These are phyloP conservation scores for Aphaenogaster rudis DNA, from an alignment of 1,140 invertebrate genomes.

Conservation along the genomic window DNA sequence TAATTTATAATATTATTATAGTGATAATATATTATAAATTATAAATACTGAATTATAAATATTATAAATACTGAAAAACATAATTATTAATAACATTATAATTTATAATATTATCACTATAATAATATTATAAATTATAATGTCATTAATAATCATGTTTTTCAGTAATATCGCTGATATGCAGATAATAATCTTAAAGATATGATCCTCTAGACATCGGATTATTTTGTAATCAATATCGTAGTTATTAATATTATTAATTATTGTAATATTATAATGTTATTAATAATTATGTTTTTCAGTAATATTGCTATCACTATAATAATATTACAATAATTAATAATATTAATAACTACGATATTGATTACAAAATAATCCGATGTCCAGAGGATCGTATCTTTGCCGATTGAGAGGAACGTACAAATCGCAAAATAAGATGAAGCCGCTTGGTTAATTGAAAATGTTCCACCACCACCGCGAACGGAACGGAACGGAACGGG, in stretches of 20 bases:
- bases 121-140: too few relatives aligned
- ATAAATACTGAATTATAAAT: too few relatives aligned
- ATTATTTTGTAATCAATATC: slow-evolving; percentile 25
- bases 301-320: not conserved
- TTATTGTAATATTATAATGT: not conserved
- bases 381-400: not conserved
- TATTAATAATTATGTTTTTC: not conserved
- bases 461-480: not conserved
- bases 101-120: not conserved
- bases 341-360: not conserved
- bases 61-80: too few relatives aligned
- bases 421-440: not conserved
- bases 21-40: not conserved
- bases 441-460: slow-evolving; percentile 39
- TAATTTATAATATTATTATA: too few relatives aligned
- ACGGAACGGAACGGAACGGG: not conserved
- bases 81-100: not conserved
- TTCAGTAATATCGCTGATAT: not conserved
- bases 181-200: not conserved
- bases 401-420: too few relatives aligned
- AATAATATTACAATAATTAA: not conserved
- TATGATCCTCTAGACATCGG: not conserved
- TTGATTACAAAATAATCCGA: slow-evolving; percentile 22
- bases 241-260: not conserved
- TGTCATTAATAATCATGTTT: not conserved